A percentile compares a stretch with the other conserved stretches of the same genome.
phyloP scores from a whole-genome alignment of 2,888 invertebrate species.

The Stictocephala bisonia region DNA sequence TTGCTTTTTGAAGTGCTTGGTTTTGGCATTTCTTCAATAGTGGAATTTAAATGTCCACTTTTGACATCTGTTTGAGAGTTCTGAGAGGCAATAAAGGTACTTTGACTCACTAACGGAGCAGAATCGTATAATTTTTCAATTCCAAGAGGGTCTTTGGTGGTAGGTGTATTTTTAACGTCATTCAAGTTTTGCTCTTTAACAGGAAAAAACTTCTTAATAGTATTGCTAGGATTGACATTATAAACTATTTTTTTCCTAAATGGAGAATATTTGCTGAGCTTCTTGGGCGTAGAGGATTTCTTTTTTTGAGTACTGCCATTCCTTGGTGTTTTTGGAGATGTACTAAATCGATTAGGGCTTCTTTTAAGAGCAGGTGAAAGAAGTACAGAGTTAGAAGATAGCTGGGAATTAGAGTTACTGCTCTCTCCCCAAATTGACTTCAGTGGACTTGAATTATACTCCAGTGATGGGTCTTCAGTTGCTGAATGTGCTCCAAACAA shows the following conservation, averaged over 20 bases:
- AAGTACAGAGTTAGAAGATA: constrained; percentile 1
- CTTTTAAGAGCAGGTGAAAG: constrained; percentile 38
- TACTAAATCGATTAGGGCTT: constrained; percentile 22
- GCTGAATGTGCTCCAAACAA: constrained; percentile 1
- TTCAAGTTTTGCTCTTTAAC: constrained; percentile 11
- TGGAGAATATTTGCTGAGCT: constrained; percentile 40
- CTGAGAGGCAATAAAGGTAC: not conserved
- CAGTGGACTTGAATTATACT: not conserved
- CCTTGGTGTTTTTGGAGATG: constrained; percentile 1
- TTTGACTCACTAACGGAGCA: not conserved
- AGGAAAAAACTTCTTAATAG: constrained; percentile 32
- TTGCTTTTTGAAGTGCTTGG: too few relatives aligned
- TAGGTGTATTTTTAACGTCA: not conserved
- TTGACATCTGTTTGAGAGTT: not conserved
- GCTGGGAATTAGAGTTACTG: not conserved
- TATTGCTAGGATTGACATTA: not conserved
- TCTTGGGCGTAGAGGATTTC: constrained; percentile 1
- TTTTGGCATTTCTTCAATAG: not conserved
- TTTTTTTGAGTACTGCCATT: constrained; percentile 5
- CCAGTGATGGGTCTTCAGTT: not conserved
- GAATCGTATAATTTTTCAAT: not conserved
- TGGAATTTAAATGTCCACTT: not conserved
- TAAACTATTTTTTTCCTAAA: constrained; percentile 36
- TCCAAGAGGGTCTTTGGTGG: too few relatives aligned
- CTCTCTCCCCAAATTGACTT: constrained; percentile 22